These are phyloP conservation scores for Anastrepha ludens DNA, from an alignment of 1,140 invertebrate genomes.

Conservation along the genomic window DNA sequence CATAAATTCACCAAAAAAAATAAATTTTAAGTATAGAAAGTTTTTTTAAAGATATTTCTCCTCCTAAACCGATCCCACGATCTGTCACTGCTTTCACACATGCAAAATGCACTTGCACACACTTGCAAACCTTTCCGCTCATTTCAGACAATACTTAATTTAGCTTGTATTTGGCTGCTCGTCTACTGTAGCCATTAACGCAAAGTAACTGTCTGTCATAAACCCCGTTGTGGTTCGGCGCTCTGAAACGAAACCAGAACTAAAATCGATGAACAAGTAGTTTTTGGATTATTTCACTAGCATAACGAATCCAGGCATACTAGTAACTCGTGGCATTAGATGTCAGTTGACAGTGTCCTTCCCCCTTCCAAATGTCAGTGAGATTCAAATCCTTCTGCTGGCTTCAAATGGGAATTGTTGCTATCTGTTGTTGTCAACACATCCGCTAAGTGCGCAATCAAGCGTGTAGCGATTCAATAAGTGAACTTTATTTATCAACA, in stretches of 20 bases:
- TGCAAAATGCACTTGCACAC: too few relatives aligned
- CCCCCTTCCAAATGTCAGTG: not conserved
- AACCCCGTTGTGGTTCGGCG: not conserved
- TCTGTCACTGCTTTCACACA: not conserved
- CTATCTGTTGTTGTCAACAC: conserved; percentile 3
- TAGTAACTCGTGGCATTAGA: not conserved
- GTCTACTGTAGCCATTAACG: not conserved
- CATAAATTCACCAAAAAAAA: too few relatives aligned
- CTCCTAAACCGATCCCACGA: too few relatives aligned
- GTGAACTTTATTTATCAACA: conserved; percentile 69
- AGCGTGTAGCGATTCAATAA: conserved; percentile 73
- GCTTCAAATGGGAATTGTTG: conserved; percentile 1
- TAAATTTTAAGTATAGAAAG: too few relatives aligned
- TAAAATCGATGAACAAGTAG: conserved; percentile 51
- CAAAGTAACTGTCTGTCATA: conserved; percentile 10
- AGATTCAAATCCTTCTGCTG: conserved; percentile 1
- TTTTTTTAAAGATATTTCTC: too few relatives aligned
- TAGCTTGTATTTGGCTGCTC: not conserved
- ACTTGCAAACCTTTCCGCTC: not conserved
- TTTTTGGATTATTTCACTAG: conserved; percentile 46
- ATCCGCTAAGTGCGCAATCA: conserved; percentile 70
- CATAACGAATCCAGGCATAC: conserved; percentile 14
- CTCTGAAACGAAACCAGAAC: conserved; percentile 43
- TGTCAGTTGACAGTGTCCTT: not conserved
- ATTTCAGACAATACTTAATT: not conserved